Evolutionary conservation across 2,797 vertebrate species (phyloP), one percentile per base, ranked within the genome.

Genomic region (Hyperoplus immaculatus): DNA sequence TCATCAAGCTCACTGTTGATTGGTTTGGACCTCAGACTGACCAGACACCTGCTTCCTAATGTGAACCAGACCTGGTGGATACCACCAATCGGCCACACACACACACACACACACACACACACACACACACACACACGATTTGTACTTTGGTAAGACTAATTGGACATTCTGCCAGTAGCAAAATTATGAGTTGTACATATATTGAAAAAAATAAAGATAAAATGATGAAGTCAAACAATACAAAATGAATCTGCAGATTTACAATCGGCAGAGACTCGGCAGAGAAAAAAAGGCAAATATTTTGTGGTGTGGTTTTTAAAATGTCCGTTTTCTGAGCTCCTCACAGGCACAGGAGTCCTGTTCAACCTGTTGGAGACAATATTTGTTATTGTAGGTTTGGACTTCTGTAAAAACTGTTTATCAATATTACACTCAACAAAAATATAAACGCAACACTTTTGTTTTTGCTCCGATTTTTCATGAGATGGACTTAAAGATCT

Each of bases 1-100:
- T 97, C 97, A 97, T 87, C 83, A 90, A 62, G 90, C 88, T 93
- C 96, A 96, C 93, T 88, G 89, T 85, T 93, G 82, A 88, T 79
- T 72, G 87, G 85, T 78, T 81, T 85, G 92, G 94, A 69, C 74
- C 78, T 80, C 50, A 13, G 71, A 81, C n/a, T 43, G 47, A 69
- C 53, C 81, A 83, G 72, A 83, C 41, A 84, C 39, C 73, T 18
- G 46, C 74, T 74, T 49, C 74, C 70, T 89, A 75, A 95, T 92
- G 89, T 94, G 94, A 94, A 94, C 88, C 93, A 89, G 94, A 88
- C 71, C 90, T 75, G 84, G 88, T 80, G 85, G 87, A 92, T 77
- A 75, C 64, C 77, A 82, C 8, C 80, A 88, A 85, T 91, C 81
- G 89, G 85, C 21, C 21, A 21, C 21, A 21, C 21, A 21, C 21